phyloP scores from a whole-genome alignment of 2,113 vertebrate species.

The Thalassarche chlororhynchos region DNA sequence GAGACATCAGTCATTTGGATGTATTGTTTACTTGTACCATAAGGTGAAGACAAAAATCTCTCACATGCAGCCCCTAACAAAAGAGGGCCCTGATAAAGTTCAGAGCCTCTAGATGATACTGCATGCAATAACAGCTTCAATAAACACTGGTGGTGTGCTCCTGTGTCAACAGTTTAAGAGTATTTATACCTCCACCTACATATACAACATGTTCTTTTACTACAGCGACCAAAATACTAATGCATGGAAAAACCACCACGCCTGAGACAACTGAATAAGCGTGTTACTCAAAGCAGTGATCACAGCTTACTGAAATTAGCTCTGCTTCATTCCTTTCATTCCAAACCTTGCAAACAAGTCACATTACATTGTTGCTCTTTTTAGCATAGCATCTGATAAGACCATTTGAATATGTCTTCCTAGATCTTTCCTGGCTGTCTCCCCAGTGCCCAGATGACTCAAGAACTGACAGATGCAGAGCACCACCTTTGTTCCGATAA shows the following conservation, averaged over 20 bases:
- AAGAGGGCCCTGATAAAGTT: background rate
- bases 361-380: background rate
- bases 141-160: background rate
- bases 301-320: background rate
- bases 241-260: background rate
- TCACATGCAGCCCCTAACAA: background rate
- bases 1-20: background rate
- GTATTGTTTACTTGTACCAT: background rate
- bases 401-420: background rate
- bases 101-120: background rate
- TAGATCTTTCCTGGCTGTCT: background rate
- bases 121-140: background rate
- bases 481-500: background rate
- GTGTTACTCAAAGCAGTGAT: background rate
- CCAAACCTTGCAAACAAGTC: background rate
- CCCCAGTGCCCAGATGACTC: background rate
- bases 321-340: constrained; percentile 13
- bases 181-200: background rate
- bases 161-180: background rate
- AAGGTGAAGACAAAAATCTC: background rate
- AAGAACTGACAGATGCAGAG: background rate
- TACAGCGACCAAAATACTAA: background rate
- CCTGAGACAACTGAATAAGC: background rate
- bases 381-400: background rate
- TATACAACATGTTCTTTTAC: background rate